A percentile compares a stretch with the other conserved stretches of the same genome.
phyloP scores from a whole-genome alignment of 2,113 vertebrate genomes.

The Ammodytes dubius region DNA sequence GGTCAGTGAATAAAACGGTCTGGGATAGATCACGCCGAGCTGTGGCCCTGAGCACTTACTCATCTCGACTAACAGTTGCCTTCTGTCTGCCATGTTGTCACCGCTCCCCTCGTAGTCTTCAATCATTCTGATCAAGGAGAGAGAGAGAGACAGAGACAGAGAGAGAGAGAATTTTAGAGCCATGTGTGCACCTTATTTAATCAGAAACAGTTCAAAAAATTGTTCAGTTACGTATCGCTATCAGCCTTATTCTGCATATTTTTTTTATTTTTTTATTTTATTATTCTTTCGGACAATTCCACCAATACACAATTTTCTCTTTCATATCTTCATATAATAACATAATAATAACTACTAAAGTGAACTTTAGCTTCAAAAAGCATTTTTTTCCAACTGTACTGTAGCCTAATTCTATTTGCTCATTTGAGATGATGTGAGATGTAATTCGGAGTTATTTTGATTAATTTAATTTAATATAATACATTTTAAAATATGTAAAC shows the following conservation, averaged over 20 bases:
- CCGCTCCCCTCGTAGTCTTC: conserved; percentile 92
- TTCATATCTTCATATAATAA: no score
- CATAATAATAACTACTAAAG: neutral
- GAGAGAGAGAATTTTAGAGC: conserved; percentile 39
- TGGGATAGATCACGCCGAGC: conserved; percentile 32
- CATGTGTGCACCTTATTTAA: neutral
- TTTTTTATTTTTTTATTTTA: no score
- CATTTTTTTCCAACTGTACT: neutral
- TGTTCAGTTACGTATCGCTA: conserved; percentile 7
- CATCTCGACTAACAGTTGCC: conserved; percentile 99
- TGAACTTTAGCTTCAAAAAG: conserved; percentile 4
- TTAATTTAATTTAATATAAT: neutral
- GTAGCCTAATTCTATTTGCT: neutral
- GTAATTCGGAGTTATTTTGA: neutral
- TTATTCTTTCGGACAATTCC: no score
- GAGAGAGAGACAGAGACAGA: conserved; percentile 44
- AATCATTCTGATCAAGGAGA: conserved; percentile 93
- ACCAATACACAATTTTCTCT: no score
- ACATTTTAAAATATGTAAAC: neutral
- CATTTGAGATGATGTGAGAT: conserved; percentile 2
- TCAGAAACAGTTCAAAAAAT: conserved; percentile 7
- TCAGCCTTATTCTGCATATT: neutral
- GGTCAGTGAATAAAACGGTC: conserved; percentile 37
- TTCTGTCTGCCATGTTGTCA: conserved; percentile 98
- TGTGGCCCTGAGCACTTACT: conserved; percentile 88